These are phyloP conservation scores for Gymnopithys bicolor DNA, from an alignment of 2,797 vertebrate genomes.

Conservation along the genomic window DNA sequence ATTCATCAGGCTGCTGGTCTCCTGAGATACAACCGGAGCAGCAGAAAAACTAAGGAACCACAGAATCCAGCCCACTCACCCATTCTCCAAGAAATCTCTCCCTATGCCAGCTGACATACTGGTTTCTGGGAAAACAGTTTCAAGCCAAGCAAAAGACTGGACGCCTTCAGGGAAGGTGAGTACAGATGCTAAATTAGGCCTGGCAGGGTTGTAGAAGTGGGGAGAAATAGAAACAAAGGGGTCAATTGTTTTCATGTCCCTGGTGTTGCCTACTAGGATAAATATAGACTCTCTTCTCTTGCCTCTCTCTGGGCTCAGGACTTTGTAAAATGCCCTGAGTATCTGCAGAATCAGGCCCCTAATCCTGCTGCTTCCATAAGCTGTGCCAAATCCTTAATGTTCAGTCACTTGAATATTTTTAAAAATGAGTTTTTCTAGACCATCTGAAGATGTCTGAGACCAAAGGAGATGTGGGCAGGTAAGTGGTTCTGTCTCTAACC, in stretches of 20 bases:
- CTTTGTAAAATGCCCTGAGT: not conserved
- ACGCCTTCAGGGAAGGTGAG: slow-evolving; percentile 41
- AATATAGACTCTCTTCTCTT: slow-evolving; percentile 27
- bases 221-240: slow-evolving; percentile 63
- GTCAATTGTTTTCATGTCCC: slow-evolving; percentile 54
- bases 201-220: slow-evolving; percentile 52
- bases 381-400: not conserved
- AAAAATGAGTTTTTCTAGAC: not conserved
- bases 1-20: slow-evolving; percentile 15
- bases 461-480: not conserved
- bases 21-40: slow-evolving; percentile 6
- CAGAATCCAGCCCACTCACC: not conserved
- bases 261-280: slow-evolving; percentile 28
- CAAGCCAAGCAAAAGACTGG: slow-evolving; percentile 18
- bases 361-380: not conserved
- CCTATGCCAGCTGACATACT: not conserved
- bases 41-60: not conserved
- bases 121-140: slow-evolving; percentile 33
- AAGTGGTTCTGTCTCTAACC: not conserved
- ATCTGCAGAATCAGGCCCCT: not conserved
- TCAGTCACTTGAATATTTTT: not conserved
- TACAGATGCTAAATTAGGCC: slow-evolving; percentile 49
- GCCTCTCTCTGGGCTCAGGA: not conserved
- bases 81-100: slow-evolving; percentile 30
- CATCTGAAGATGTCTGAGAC: not conserved